These are phyloP conservation scores for Leptarthrus brevirostris DNA, from an alignment of 2,888 invertebrate genomes.

Conservation along the genomic window DNA sequence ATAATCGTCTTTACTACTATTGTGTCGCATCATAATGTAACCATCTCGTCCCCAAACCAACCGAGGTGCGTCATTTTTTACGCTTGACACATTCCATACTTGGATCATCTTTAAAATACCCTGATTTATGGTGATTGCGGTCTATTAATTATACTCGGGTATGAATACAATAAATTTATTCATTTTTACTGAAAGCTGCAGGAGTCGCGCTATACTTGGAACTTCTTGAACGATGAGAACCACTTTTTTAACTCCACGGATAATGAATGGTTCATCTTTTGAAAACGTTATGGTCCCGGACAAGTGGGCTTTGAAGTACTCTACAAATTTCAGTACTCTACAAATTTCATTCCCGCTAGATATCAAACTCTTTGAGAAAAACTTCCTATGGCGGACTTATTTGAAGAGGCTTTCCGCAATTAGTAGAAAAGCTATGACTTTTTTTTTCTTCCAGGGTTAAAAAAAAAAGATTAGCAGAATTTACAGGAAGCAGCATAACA, in stretches of 20 bases:
- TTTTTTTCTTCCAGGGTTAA: not conserved
- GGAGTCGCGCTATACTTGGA: not conserved
- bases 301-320: too few relatives aligned
- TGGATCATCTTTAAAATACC: slow-evolving; percentile 23
- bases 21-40: slow-evolving; percentile 38
- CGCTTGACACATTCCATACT: not conserved
- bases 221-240: not conserved
- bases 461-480: not conserved
- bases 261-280: not conserved
- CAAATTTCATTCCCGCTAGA: too few relatives aligned
- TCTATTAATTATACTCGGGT: slow-evolving; percentile 23
- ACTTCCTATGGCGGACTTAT: too few relatives aligned
- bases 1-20: slow-evolving; percentile 35
- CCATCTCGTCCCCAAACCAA: not conserved
- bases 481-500: not conserved
- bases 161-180: not conserved
- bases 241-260: not conserved
- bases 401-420: not conserved
- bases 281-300: not conserved
- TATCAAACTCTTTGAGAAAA: too few relatives aligned
- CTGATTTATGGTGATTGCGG: slow-evolving; percentile 25
- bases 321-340: too few relatives aligned
- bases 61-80: not conserved
- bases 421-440: not conserved
- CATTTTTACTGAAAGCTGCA: not conserved